Percentiles rank a stretch among this genome's conserved stretches.
phyloP scores from a whole-genome alignment of 1,140 invertebrate genomes.

The Pseudomyrmex sp. region DNA sequence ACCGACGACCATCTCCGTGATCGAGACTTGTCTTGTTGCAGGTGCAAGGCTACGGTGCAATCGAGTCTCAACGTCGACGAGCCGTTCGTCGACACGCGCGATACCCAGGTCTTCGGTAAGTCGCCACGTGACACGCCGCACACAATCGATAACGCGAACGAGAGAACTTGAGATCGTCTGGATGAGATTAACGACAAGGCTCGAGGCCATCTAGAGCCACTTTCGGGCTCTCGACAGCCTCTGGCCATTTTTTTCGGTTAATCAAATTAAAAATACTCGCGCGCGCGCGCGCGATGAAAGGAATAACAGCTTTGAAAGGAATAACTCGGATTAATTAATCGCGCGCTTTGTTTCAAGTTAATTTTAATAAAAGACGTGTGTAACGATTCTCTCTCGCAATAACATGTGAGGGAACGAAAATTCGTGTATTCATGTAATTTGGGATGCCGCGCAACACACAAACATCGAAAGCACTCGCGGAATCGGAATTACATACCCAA shows the following conservation, averaged over 20 bases:
- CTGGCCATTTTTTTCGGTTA: background rate
- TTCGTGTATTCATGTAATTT: background rate
- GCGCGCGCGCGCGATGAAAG: too few species aligned
- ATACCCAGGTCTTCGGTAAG: conserved; percentile 82
- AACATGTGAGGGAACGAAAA: conserved; percentile 11
- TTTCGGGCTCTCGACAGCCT: background rate
- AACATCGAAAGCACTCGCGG: background rate
- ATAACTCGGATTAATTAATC: too few species aligned
- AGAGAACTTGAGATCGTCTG: background rate
- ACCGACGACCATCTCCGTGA: background rate
- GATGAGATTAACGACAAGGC: background rate
- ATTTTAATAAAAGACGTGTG: background rate
- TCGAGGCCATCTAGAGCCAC: background rate
- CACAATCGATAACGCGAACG: conserved; percentile 34
- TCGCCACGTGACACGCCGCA: conserved; percentile 15
- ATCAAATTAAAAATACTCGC: background rate
- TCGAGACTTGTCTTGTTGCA: conserved; percentile 68
- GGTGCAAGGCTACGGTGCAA: conserved; percentile 78
- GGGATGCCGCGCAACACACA: background rate
- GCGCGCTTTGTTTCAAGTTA: too few species aligned
- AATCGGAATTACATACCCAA: conserved; percentile 11
- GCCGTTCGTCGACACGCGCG: conserved; percentile 69
- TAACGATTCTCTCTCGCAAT: background rate
- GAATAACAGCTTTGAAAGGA: too few species aligned
- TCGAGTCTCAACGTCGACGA: conserved; percentile 69